Conservation (phyloP, 2,888 invertebrate species). For the Encarsia formosa region DNA sequence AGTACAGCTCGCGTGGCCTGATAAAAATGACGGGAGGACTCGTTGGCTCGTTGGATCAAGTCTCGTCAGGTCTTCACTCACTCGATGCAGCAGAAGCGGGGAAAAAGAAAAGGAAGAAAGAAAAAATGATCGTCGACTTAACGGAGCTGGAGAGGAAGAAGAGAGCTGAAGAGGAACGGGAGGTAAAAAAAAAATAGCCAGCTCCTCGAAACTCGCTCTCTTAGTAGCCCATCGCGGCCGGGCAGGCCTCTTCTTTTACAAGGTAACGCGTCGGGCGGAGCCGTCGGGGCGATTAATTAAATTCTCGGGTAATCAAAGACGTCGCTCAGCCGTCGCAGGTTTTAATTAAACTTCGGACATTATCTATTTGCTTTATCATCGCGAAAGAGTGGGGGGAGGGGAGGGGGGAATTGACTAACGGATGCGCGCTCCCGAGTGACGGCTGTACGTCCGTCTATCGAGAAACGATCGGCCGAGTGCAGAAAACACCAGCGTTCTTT, state of each 20-base stretch:
- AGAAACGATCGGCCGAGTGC: conserved; percentile 35
- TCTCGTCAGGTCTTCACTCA: too few relatives aligned
- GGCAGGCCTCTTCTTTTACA: conserved; percentile 3
- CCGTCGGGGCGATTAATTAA: conserved; percentile 49
- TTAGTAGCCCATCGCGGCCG: background rate
- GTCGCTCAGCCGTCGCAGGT: conserved; percentile 52
- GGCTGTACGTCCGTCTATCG: conserved; percentile 32
- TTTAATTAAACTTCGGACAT: conserved; percentile 52
- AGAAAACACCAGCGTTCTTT: conserved; percentile 21
- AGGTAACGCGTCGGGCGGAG: conserved; percentile 18
- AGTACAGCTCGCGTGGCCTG: too few relatives aligned
- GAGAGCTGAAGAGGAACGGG: too few relatives aligned
- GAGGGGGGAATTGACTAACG: conserved; percentile 45
- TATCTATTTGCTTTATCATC: conserved; percentile 53
- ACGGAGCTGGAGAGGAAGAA: too few relatives aligned
- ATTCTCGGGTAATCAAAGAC: conserved; percentile 52
- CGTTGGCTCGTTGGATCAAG: too few relatives aligned
- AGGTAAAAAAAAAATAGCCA: too few relatives aligned
- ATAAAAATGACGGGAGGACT: too few relatives aligned
- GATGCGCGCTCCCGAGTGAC: conserved; percentile 32
- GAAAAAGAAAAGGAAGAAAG: too few relatives aligned
- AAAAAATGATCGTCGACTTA: too few relatives aligned
- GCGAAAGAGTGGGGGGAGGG: too few relatives aligned
- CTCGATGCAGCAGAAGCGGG: too few relatives aligned
- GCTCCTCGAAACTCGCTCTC: too few relatives aligned